Evolutionary conservation across 2,797 vertebrate genomes (phyloP).

Genomic region (Loris lydekkerianus): DNA sequence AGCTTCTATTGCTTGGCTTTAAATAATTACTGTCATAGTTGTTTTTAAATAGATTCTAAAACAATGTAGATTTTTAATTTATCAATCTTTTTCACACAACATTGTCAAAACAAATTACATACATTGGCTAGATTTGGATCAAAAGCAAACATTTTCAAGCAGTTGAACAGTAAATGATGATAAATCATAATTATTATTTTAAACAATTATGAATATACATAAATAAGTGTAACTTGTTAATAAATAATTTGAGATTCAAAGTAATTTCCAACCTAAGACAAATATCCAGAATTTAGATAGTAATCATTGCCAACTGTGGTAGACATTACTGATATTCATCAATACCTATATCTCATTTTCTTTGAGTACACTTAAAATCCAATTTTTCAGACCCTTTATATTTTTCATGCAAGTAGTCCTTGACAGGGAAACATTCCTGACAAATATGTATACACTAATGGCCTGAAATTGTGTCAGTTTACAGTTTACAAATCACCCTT

Average conservation of each 20-base stretch:
- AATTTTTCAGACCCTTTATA: background rate
- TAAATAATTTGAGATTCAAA: background rate
- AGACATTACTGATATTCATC: background rate
- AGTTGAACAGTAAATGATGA: background rate
- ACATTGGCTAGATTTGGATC: background rate
- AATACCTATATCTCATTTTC: background rate
- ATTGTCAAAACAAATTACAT: background rate
- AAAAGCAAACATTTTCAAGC: background rate
- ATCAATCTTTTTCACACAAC: background rate
- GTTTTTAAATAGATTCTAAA: background rate
- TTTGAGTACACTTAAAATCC: background rate
- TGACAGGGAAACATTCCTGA: background rate
- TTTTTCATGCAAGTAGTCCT: background rate
- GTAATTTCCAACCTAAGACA: background rate
- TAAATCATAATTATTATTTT: background rate
- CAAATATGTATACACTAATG: background rate
- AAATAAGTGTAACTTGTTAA: background rate
- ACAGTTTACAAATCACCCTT: background rate
- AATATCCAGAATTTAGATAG: background rate
- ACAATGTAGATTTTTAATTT: background rate
- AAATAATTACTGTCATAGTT: background rate
- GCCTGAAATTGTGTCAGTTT: background rate
- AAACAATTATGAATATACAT: background rate
- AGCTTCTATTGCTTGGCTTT: background rate
- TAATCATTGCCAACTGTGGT: background rate